Conservation (phyloP, 2,113 vertebrate species). For the Atherinomorus stipes region DNA sequence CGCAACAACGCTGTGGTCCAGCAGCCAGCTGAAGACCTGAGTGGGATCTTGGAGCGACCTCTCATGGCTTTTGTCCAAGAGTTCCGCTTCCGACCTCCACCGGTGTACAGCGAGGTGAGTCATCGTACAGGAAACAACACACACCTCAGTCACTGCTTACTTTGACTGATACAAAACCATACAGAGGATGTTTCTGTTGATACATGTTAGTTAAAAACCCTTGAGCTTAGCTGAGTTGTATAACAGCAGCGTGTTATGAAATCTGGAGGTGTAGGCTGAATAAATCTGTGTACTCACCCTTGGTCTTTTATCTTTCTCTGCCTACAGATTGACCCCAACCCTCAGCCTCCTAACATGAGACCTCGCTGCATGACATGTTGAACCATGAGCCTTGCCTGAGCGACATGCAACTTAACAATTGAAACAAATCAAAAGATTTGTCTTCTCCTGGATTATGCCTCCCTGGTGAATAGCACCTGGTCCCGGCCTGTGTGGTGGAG, state of each 20-base stretch:
- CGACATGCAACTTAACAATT: constrained; percentile 40
- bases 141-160: not conserved
- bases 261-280: constrained; percentile 7
- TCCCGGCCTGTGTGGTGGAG: constrained; percentile 40
- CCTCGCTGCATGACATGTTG: constrained; percentile 97
- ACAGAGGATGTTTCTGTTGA: not conserved
- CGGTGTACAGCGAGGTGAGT: constrained; percentile 93
- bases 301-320: not conserved
- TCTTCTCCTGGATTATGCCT: constrained; percentile 77
- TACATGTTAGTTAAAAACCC: not conserved
- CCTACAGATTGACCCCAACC: constrained; percentile 93
- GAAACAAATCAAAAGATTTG: constrained; percentile 74
- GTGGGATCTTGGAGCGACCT: constrained; percentile 83
- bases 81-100: constrained; percentile 92
- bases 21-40: constrained; percentile 73
- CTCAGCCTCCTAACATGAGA: constrained; percentile 79
- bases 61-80: constrained; percentile 93
- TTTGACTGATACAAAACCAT: constrained; percentile 8
- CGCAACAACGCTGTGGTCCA: constrained; percentile 57
- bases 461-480: constrained; percentile 65
- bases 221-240: constrained; percentile 3
- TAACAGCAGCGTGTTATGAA: constrained; percentile 4
- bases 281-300: not conserved
- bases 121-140: not conserved
- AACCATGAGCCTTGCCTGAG: constrained; percentile 59